Evolutionary conservation across 1,140 invertebrate species (phyloP), one percentile per base, ranked within the genome.

Genomic region (Phthorimaea operculella): DNA sequence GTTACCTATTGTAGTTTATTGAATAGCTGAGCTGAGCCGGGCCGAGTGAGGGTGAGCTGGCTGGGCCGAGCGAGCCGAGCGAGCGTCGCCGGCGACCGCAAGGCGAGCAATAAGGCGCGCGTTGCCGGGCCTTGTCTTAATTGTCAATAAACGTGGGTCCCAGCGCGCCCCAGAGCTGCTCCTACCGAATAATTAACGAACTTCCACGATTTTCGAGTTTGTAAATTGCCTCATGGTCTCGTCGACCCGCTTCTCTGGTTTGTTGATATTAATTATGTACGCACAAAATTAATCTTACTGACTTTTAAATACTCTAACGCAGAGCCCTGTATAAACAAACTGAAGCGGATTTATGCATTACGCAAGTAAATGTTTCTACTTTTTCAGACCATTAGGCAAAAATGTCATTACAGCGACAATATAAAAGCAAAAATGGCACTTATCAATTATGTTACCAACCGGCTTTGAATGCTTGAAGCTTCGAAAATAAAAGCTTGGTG

Each of bases 181-280:
- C 77, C 62, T 68, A 63, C 62, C 70, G 72, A 82, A 83, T 81
- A 85, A 82, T 85, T 85, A 83, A 84, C 76, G 76, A 83, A 84
- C 74, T 81, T 84, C 76, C 76, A 68, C 79, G 81, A 83, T 84
- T 83, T 84, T 83, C 76, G 79, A 84, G 76, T 84, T 84, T 82
- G 74, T 82, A 81, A 84, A 83, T 80, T 81, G 74, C 78, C 76
- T 81, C 72, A 81, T 81, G 78, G 76, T 81, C 72, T 82, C 71
- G 70, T 76, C 72, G 74, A 74, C 73, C 72, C 73, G 70, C 70
- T 70, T 74, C 64, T n/a, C 77, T 76, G 76, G 74, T 76, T 76
- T 71, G 65, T 63, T 71, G 68, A 65, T 74, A 83, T 84, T 77
- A 84, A 81, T 82, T 81, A 83, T 79, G 73, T 74, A 67, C 72